phyloP scores from a whole-genome alignment of 2,113 vertebrate species.

The Cryptoleucopteryx plumbea region DNA sequence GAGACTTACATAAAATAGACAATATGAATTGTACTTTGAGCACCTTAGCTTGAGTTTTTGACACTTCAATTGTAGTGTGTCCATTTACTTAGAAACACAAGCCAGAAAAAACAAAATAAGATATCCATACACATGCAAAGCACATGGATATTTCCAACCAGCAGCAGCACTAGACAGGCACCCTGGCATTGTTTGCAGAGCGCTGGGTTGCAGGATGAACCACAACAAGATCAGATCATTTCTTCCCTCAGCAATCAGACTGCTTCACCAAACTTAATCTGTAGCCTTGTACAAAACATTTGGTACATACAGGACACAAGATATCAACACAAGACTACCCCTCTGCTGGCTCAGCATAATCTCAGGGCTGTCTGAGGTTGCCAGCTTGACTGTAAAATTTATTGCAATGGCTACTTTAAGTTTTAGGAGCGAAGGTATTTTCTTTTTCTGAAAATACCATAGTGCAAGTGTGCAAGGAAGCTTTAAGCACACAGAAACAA shows the following conservation, averaged over 20 bases:
- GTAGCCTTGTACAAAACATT: not conserved
- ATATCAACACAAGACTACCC: not conserved
- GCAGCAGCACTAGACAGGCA: not conserved
- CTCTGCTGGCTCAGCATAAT: not conserved
- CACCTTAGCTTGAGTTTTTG: not conserved
- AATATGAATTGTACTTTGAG: not conserved
- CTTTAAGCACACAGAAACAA: not conserved
- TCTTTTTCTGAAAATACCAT: not conserved
- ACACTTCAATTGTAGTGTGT: not conserved
- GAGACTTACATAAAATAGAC: not conserved
- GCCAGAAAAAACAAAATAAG: not conserved
- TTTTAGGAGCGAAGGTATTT: not conserved
- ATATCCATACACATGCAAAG: not conserved
- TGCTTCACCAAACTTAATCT: not conserved
- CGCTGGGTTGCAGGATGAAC: not conserved
- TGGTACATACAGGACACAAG: rapidly evolving
- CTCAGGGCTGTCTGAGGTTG: not conserved
- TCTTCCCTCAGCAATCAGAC: not conserved
- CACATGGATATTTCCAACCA: not conserved
- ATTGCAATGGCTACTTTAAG: not conserved
- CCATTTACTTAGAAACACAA: not conserved
- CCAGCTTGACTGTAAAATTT: not conserved
- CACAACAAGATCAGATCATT: not conserved
- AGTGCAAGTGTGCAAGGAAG: not conserved
- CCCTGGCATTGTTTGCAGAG: not conserved